These are phyloP conservation scores for Gobius niger DNA, from an alignment of 2,113 vertebrate genomes.

Conservation along the genomic window DNA sequence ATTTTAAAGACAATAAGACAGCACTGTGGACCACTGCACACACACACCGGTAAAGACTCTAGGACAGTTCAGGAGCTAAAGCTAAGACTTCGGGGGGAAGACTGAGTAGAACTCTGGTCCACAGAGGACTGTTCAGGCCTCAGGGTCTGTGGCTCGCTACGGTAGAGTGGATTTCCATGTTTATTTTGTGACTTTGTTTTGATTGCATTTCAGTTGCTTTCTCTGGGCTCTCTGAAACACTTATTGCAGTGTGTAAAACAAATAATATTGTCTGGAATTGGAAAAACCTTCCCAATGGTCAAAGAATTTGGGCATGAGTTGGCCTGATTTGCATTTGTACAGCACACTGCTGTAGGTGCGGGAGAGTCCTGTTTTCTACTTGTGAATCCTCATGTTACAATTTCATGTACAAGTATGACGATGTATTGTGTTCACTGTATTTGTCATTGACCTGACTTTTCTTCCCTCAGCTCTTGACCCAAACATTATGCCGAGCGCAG, in stretches of 20 bases:
- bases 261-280: conserved; percentile 20
- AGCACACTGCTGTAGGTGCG: conserved; percentile 74
- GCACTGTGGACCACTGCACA: conserved; percentile 86
- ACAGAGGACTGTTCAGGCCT: conserved; percentile 83
- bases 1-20: conserved; percentile 86
- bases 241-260: conserved; percentile 70
- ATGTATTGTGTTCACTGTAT: conserved; percentile 69
- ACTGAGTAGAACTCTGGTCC: conserved; percentile 80
- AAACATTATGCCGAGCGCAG: conserved; percentile 11
- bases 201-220: conserved; percentile 67
- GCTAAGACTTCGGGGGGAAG: conserved; percentile 63
- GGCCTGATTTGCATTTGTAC: conserved; percentile 10
- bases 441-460: conserved; percentile 60
- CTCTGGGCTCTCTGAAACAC: conserved; percentile 69
- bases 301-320: conserved; percentile 1
- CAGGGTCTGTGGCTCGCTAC: conserved; percentile 77
- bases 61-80: conserved; percentile 83
- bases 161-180: conserved; percentile 77
- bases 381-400: conserved; percentile 74
- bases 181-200: conserved; percentile 73
- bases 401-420: conserved; percentile 62
- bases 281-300: too few relatives aligned
- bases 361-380: conserved; percentile 60
- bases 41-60: conserved; percentile 88
- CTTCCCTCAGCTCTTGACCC: conserved; percentile 44